Percentiles rank a stretch among this genome's conserved stretches.
phyloP scores from a whole-genome alignment of 2,888 invertebrate species.

The Lymantria dispar region DNA sequence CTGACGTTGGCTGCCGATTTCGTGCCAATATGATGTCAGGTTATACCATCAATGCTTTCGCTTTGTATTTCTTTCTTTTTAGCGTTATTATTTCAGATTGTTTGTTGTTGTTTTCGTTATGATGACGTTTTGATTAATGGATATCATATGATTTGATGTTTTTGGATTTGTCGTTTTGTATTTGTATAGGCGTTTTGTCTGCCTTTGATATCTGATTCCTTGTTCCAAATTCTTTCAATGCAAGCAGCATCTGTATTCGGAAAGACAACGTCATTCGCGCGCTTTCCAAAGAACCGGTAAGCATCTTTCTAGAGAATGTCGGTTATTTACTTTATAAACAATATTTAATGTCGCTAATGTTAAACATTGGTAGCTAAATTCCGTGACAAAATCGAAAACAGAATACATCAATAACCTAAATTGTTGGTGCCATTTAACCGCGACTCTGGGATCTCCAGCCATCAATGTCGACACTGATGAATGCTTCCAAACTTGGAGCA shows the following conservation, averaged over 20 bases:
- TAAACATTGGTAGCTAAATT: not conserved
- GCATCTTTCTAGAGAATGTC: no score
- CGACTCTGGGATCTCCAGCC: slow-evolving; percentile 12
- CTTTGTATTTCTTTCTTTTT: slow-evolving; percentile 12
- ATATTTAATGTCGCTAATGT: not conserved
- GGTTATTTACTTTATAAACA: not conserved
- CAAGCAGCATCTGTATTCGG: no score
- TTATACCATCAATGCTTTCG: slow-evolving; percentile 20
- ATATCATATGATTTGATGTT: not conserved
- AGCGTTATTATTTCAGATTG: slow-evolving; percentile 1
- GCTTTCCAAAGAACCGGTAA: no score
- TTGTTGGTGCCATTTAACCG: slow-evolving; percentile 19
- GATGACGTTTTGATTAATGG: not conserved
- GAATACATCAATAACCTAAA: slow-evolving; percentile 25
- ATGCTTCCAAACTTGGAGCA: slow-evolving; percentile 39
- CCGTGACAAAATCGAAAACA: slow-evolving; percentile 3
- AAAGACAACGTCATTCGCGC: no score
- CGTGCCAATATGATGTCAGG: slow-evolving; percentile 41
- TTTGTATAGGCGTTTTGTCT: not conserved
- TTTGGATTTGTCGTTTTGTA: not conserved
- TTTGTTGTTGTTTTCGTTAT: not conserved
- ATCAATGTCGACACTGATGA: slow-evolving; percentile 46
- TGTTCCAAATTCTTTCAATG: no score
- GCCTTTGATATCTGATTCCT: no score
- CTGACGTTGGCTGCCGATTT: slow-evolving; percentile 29